Percentiles rank a stretch among this genome's conserved stretches.
phyloP scores from a whole-genome alignment of 2,888 invertebrate genomes.

The Hipparchia semele region DNA sequence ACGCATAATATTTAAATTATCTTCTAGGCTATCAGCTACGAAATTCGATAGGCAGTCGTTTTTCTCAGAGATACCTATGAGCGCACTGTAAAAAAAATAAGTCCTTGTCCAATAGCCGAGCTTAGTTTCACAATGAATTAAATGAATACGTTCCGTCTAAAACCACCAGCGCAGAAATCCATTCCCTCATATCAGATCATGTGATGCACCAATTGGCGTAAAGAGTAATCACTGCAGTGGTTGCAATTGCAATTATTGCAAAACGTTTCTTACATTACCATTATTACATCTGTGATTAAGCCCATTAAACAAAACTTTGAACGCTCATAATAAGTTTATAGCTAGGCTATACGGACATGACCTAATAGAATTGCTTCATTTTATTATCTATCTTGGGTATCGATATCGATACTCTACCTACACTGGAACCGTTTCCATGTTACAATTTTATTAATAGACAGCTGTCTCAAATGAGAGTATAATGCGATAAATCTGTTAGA shows the following conservation, averaged over 20 bases:
- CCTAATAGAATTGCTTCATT: conserved; percentile 8
- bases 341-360: neutral
- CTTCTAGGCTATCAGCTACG: neutral
- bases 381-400: neutral
- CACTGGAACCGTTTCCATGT: neutral
- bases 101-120: neutral
- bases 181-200: conserved; percentile 57
- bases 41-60: neutral
- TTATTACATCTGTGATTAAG: conserved; percentile 17
- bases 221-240: conserved; percentile 43
- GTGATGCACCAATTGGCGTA: conserved; percentile 68
- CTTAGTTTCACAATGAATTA: conserved; percentile 39
- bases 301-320: conserved; percentile 8
- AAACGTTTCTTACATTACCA: conserved; percentile 26
- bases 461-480: neutral
- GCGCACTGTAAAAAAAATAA: neutral
- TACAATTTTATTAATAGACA: neutral
- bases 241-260: conserved; percentile 26
- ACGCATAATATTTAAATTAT: neutral
- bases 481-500: neutral
- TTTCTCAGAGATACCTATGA: neutral
- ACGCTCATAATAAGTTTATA: neutral
- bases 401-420: neutral
- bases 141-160: conserved; percentile 29
- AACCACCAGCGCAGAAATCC: conserved; percentile 40